Evolutionary conservation across 2,113 vertebrate species (phyloP), one percentile per base, ranked within the genome.

Genomic region (Willisornis vidua): DNA sequence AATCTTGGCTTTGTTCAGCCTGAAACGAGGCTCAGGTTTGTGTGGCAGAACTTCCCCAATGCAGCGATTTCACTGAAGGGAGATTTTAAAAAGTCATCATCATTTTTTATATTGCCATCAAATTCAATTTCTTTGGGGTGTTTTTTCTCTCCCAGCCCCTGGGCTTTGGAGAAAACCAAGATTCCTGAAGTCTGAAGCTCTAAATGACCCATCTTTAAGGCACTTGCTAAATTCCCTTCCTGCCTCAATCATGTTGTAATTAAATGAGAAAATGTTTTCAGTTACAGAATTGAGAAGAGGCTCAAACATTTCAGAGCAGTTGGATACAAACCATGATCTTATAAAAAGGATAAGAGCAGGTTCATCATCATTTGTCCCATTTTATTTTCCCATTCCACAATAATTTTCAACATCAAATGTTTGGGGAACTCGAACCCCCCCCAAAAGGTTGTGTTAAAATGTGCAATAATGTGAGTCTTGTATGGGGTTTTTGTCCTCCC

Each of bases 181-280:
- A 37, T 81, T 95, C 31, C 57, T 31, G 17, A 70, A 43, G 19
- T 87, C 74, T 58, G 23, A 84, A 73, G 55, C 51, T 83, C 8
- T 68, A 54, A 96, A 89, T 3, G 0, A 2, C 46, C 45, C 16
- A 10, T 87, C 84, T 81, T 96, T 80, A 70, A 87, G 76, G 91
- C 80, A 59, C 51, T 55, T 67, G 28, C 54, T 80, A 37, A 70
- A 90, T 94, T 86, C 55, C 77, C 77, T 89, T 87, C 66, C 84
- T 82, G 70, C 51, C 7, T 7, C 57, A 46, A 65, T 82, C 17
- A 7, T 59, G 10, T 58, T 81, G 51, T 70, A 87, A 91, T 81
- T 89, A 87, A 88, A 81, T 85, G 83, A 59, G 78, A 63, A 91
- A 76, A 62, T 20, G n/a, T n/a, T 90, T 91, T 71, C 49, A 37